These are phyloP conservation scores for Tribolium castaneum DNA, from an alignment of 1,140 invertebrate genomes.

Conservation along the genomic window DNA sequence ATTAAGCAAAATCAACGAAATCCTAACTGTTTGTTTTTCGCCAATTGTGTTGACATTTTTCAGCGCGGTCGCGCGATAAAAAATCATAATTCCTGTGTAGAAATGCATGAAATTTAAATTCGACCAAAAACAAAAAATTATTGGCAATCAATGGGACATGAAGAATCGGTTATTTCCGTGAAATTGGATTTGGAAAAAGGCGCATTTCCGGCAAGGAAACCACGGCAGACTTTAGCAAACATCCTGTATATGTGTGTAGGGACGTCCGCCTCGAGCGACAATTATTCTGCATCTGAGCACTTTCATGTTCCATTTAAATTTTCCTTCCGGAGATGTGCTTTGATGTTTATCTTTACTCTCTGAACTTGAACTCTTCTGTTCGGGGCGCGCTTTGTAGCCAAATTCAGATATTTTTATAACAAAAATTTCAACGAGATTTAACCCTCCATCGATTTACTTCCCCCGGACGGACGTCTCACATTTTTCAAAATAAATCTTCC, in stretches of 20 bases:
- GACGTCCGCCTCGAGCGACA: not conserved
- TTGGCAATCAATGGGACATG: not conserved
- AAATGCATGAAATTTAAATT: slow-evolving; percentile 2
- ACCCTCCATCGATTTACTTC: too few relatives aligned
- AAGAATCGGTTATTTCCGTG: not conserved
- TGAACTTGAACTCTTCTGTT: slow-evolving; percentile 1
- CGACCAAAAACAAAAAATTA: not conserved
- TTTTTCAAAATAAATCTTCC: too few relatives aligned
- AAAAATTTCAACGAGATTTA: too few relatives aligned
- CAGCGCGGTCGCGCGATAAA: not conserved
- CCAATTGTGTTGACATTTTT: not conserved
- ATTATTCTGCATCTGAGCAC: slow-evolving; percentile 12
- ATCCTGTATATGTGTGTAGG: not conserved
- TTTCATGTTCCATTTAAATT: slow-evolving; percentile 11
- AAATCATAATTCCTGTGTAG: not conserved
- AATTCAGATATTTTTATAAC: not conserved
- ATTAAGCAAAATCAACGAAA: not conserved
- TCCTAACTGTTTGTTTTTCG: not conserved
- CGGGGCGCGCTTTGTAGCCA: not conserved
- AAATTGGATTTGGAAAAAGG: not conserved
- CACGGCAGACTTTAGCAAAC: not conserved
- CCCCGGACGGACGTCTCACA: too few relatives aligned
- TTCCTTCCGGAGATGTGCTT: slow-evolving; percentile 3
- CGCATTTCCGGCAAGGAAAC: not conserved
- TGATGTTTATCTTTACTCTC: not conserved